phyloP scores from a whole-genome alignment of 2,888 invertebrate genomes.

The Poecilus cupreus region DNA sequence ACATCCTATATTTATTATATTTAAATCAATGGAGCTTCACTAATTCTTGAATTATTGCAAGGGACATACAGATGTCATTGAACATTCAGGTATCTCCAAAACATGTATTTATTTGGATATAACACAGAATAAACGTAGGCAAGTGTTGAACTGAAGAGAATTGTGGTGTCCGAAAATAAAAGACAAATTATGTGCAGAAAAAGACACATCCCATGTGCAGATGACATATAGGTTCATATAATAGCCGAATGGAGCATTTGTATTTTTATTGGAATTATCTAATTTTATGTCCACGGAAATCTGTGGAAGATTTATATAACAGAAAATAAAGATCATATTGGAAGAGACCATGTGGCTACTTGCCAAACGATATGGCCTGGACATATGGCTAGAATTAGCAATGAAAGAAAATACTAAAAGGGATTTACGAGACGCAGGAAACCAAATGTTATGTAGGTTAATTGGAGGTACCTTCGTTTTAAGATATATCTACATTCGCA shows the following conservation, averaged over 20 bases:
- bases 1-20: too few species aligned
- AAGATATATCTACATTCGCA: too few species aligned
- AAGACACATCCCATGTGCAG: not conserved
- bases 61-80: too few species aligned
- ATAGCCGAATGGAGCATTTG: constrained; percentile 41
- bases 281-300: constrained; percentile 35
- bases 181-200: constrained; percentile 17
- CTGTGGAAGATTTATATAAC: constrained; percentile 37
- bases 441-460: not conserved
- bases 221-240: constrained; percentile 41
- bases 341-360: constrained; percentile 11
- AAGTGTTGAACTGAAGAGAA: not conserved
- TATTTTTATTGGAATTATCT: constrained; percentile 54
- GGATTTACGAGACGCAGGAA: not conserved
- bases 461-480: not conserved
- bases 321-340: constrained; percentile 37
- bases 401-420: constrained; percentile 12
- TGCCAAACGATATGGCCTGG: constrained; percentile 44
- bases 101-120: too few species aligned
- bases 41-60: too few species aligned
- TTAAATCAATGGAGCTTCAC: too few species aligned
- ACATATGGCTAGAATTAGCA: constrained; percentile 43
- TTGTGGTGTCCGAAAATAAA: not conserved
- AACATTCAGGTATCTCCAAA: too few species aligned
- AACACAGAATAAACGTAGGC: not conserved